Evolutionary conservation across 2,888 invertebrate species (phyloP), one percentile per base, ranked within the genome.

Genomic region (Phalera bucephala): DNA sequence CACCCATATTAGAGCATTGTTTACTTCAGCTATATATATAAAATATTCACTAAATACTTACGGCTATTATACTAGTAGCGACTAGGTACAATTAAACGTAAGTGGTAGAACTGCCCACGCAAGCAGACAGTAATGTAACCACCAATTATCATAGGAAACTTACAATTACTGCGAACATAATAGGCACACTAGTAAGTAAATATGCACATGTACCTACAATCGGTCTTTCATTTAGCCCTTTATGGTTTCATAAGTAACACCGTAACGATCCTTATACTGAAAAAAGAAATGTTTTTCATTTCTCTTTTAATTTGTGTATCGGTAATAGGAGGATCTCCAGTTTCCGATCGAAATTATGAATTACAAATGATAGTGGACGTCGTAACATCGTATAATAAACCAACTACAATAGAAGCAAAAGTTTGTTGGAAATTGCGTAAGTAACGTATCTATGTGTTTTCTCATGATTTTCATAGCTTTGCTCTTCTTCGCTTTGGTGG

Each of bases 341-440:
- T 58, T 17, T 8, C 5, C 20, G 19, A 36, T 25, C 31, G 23
- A 17, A 46, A 40, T 31, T 40, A 62, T 45, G 63, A 69, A 8
- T 32, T 66, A 1, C 45, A 60, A 52, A 69, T 84, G 69, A 57
- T 78, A 26, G 42, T 45, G 7, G 79, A 80, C 43, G 45, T 83
- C 12, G 49, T 76, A 1, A 45, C 56, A 27, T 70, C 69, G 15
- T 72, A 65, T 45, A 45, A 72, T 1, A 71, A 58, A 45, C 70
- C 79, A 3, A 70, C 76, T n/a, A 41, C 56, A 8, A 57, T 80
- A 2, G 36, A 64, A 3, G 71, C 71, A 10, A 55, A 64, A 31
- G 53, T 76, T 15, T 80, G 80, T 46, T 78, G 79, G 78, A 55
- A 49, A 14, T 30, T 49, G 9, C 20, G 81, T 82, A 64, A 77